Percentiles rank a stretch among this genome's conserved stretches.
Conservation (phyloP, 2,113 vertebrate genomes). For the Jaculus jaculus region DNA sequence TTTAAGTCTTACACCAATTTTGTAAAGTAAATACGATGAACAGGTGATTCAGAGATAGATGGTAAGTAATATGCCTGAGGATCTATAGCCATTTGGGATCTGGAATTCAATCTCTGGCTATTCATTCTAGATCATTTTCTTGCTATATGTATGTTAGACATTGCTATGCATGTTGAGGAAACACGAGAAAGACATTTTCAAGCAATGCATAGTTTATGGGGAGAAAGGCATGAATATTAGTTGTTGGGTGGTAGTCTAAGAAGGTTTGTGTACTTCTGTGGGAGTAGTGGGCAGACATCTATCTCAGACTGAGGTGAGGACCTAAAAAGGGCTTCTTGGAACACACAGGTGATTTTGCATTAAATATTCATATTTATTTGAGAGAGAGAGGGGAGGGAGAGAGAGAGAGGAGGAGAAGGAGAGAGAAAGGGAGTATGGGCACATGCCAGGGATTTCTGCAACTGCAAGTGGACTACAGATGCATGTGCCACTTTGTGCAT, state of each 20-base stretch:
- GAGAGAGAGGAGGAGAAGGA: no score
- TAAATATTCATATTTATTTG: no score
- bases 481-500: no score
- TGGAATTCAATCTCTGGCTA: background rate
- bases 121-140: background rate
- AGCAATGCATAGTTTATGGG: background rate
- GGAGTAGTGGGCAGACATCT: background rate
- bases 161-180: background rate
- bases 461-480: no score
- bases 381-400: no score
- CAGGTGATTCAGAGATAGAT: background rate
- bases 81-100: background rate
- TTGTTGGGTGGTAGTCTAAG: background rate
- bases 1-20: background rate
- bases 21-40: background rate
- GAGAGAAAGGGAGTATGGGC: no score
- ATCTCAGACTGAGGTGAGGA: background rate
- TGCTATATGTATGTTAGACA: background rate
- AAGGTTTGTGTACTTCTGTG: background rate
- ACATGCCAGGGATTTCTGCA: no score
- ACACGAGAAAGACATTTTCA: background rate
- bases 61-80: background rate
- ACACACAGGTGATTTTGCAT: no score
- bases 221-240: background rate
- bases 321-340: background rate